A percentile compares a stretch with the other conserved stretches of the same genome.
These are phyloP conservation scores for Ephestia elutella DNA, from an alignment of 1,140 invertebrate species.

Conservation along the genomic window DNA sequence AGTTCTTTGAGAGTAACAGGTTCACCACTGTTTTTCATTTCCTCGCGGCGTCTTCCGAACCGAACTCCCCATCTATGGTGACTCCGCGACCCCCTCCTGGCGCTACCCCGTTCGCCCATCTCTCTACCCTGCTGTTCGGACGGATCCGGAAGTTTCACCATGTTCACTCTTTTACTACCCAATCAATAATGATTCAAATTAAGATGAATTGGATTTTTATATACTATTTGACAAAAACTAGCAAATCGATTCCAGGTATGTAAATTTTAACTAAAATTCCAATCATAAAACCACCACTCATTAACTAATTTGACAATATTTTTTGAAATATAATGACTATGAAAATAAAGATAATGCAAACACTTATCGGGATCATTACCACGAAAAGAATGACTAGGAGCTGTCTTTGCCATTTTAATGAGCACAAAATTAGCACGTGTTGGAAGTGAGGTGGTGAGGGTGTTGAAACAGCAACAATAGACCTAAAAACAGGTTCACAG, in stretches of 20 bases:
- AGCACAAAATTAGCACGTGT: no score
- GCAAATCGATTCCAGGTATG: no score
- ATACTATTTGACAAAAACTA: no score
- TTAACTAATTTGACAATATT: no score
- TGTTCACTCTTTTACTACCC: not conserved
- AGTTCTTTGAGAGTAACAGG: slow-evolving; percentile 26
- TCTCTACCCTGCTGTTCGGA: slow-evolving; percentile 4
- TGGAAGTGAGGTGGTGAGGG: not conserved
- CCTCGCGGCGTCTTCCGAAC: slow-evolving; percentile 19
- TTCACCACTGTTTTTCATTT: slow-evolving; percentile 10
- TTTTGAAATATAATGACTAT: no score
- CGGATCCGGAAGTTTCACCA: slow-evolving; percentile 16
- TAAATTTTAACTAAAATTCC: no score
- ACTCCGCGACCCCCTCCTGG: not conserved
- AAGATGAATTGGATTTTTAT: not conserved
- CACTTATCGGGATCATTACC: no score
- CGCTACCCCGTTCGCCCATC: slow-evolving; percentile 12
- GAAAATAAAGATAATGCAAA: no score
- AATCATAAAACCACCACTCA: no score
- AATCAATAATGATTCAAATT: not conserved
- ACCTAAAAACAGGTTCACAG: not conserved
- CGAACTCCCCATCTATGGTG: slow-evolving; percentile 16
- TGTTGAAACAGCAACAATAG: not conserved
- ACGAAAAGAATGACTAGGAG: no score
- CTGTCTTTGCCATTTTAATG: no score